Evolutionary conservation across 2,797 vertebrate genomes (phyloP).

Genomic region (Liparis tanakae): DNA sequence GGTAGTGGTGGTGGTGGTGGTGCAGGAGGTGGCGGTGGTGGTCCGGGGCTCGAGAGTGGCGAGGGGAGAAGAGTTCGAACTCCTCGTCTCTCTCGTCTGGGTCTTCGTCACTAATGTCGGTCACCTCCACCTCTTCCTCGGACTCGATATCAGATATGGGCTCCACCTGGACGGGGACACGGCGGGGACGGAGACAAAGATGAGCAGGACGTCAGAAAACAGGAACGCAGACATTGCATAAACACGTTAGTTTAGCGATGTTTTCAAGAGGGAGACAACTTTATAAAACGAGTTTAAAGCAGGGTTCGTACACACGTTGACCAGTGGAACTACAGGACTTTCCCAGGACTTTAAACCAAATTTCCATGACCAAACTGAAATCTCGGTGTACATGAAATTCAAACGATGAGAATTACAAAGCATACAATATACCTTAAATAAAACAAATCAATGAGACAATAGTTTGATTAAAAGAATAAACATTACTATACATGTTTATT

Average conservation of each 20-base stretch:
- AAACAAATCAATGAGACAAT: no score
- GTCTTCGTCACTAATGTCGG: conserved; percentile 91
- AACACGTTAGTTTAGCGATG: not conserved
- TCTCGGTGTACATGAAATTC: no score
- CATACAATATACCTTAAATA: no score
- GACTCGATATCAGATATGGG: conserved; percentile 93
- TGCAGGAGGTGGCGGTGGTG: conserved; percentile 70
- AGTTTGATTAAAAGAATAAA: no score
- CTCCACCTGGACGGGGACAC: conserved; percentile 82
- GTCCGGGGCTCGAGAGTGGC: conserved; percentile 57
- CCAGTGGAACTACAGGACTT: no score
- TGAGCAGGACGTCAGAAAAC: not conserved
- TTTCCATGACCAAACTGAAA: no score
- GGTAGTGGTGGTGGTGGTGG: conserved; percentile 58
- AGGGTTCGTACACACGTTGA: no score
- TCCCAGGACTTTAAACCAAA: no score
- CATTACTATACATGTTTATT: no score
- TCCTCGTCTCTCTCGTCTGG: conserved; percentile 88
- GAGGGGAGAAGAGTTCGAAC: conserved; percentile 72
- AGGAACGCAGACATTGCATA: not conserved
- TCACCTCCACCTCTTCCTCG: conserved; percentile 90
- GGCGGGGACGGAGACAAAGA: conserved; percentile 3
- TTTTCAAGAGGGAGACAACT: not conserved
- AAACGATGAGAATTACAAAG: no score
- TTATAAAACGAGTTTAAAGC: not conserved